Base-by-base conservation (phyloP, 2,797 vertebrate species). In the Lagorchestes hirsutus region DNA sequence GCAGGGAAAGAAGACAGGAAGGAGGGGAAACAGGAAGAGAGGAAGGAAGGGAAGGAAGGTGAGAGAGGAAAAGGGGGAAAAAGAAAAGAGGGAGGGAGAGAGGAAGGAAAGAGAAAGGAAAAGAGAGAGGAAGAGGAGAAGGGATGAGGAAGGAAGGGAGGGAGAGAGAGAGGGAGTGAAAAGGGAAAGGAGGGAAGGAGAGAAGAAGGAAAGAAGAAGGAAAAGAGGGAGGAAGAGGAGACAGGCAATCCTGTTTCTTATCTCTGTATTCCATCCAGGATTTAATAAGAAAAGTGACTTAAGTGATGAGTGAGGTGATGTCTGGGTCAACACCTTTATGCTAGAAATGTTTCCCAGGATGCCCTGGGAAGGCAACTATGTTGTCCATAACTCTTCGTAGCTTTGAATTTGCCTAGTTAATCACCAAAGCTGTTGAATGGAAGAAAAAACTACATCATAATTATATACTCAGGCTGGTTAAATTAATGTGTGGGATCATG, bases 371-470 rank as follows among this genome's bases (percentile, higher is more conserved):
- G 62, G 40, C 34, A n/a, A 54, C 82, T 34, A 5, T 28, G 62
- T 13, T 11, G 13, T 91, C 4, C 1, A 0, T 11, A 14, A 10
- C 8, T 34, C 57, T 34, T 54, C 4, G 4, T 46, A 1, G 0
- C 27, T 12, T 52, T 0, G 22, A 10, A 1, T 0, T 3, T n/a
- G 24, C 40, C 58, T 40, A 90, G 92, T 34, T 82, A 52, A 0
- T 92, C 52, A 82, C 34, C 34, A 50, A 29, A 59, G 0, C 9
- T 54, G n/a, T 10, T 29, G 27, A 58, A 50, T 74, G 22, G 14
- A 22, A 55, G 54, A 52, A 22, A 93, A 46, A 91, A 22, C n/a
- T 56, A 91, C 46, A 11, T 90, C 10, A 4, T 29, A 46, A 27
- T 12, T 1, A 57, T 0, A 57, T 18, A 31, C 24, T 46, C 29